Conservation (phyloP, 2,797 vertebrate species). For the Chaunax sp. region DNA sequence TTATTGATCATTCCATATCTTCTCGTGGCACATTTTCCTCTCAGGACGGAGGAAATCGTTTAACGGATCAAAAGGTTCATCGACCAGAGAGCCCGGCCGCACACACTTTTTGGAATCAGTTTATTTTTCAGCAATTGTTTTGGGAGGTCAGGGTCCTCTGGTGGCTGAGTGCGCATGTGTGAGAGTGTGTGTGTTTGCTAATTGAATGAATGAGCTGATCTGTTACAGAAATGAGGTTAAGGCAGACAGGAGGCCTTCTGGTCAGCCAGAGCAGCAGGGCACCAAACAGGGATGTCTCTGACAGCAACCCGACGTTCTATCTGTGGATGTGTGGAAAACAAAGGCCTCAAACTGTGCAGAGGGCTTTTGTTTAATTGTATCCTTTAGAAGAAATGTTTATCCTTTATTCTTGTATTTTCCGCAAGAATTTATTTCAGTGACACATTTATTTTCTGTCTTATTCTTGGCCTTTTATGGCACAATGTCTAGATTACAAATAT, state of each 20-base stretch:
- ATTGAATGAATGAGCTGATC: constrained; percentile 89
- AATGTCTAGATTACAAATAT: neutral
- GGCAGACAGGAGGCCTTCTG: constrained; percentile 84
- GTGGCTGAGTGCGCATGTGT: constrained; percentile 45
- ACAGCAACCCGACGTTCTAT: constrained; percentile 39
- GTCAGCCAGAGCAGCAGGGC: constrained; percentile 50
- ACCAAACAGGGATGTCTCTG: constrained; percentile 13
- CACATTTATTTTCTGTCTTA: neutral
- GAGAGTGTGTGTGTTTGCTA: constrained; percentile 62
- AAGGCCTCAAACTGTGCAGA: constrained; percentile 4
- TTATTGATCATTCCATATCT: constrained; percentile 42
- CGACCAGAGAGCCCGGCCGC: constrained; percentile 14
- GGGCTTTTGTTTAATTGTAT: neutral
- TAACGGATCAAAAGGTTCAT: constrained; percentile 31
- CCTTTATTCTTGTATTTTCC: neutral
- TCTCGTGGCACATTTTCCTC: constrained; percentile 16
- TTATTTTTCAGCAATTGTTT: constrained; percentile 70
- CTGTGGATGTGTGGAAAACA: constrained; percentile 31
- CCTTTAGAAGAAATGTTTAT: neutral
- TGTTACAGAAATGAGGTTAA: constrained; percentile 88
- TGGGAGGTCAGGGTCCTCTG: constrained; percentile 69
- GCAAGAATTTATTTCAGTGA: no score
- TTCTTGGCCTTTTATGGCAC: neutral
- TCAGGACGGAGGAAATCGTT: constrained; percentile 21
- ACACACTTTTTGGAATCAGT: constrained; percentile 56